Conservation (phyloP, 1,140 invertebrate genomes). For the Epicauta chinensis region DNA sequence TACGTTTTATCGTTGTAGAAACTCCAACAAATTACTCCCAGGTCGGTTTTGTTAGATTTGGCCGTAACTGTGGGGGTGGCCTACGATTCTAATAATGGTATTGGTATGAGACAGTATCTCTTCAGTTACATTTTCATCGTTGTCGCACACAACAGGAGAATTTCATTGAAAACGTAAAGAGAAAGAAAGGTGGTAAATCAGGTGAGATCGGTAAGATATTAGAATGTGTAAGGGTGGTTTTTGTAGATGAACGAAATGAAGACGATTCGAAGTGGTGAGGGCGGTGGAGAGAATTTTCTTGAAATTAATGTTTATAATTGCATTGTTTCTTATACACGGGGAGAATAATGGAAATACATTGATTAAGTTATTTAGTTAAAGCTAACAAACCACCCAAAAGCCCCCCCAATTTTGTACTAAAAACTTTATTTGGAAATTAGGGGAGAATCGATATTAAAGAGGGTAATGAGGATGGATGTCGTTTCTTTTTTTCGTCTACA, state of each 20-base stretch:
- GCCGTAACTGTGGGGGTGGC: background rate
- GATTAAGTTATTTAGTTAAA: slow-evolving; percentile 31
- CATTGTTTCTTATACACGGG: slow-evolving; percentile 32
- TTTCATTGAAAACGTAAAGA: background rate
- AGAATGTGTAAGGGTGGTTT: no score
- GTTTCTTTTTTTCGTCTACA: no score
- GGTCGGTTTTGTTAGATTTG: slow-evolving; percentile 23
- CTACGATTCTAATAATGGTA: slow-evolving; percentile 9
- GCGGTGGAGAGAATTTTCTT: slow-evolving; percentile 29
- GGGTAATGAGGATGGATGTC: no score
- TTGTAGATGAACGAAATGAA: no score
- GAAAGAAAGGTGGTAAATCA: no score
- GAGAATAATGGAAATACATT: slow-evolving; percentile 35
- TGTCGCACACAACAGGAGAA: slow-evolving; percentile 21
- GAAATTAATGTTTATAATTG: slow-evolving; percentile 38
- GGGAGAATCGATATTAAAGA: no score
- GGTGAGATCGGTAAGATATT: no score
- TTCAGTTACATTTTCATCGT: slow-evolving; percentile 3
- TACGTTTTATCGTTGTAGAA: slow-evolving; percentile 36
- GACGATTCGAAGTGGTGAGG: no score
- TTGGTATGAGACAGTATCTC: no score
- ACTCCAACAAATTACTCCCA: slow-evolving; percentile 40
- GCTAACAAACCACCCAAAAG: no score
- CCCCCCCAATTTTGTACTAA: no score
- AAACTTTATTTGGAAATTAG: no score